Evolutionary conservation across 2,797 vertebrate species (phyloP).

Genomic region (Parauchenoglanis punctatus): DNA sequence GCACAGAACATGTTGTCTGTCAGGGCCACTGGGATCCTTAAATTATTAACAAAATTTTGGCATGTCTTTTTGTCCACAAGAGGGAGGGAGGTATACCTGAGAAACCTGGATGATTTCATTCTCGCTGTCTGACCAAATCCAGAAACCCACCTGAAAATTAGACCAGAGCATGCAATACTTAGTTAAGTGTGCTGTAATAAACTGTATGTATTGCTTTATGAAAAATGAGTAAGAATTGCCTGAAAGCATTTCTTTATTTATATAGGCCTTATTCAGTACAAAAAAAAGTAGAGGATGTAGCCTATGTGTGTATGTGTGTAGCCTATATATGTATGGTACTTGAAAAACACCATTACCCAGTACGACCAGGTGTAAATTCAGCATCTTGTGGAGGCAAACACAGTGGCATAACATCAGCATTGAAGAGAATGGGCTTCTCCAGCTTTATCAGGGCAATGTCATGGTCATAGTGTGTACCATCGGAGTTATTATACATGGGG

Average conservation of each 20-base stretch:
- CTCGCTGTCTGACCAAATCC: constrained; percentile 56
- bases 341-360: constrained; percentile 63
- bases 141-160: constrained; percentile 62
- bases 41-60: rapidly evolving
- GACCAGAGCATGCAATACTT: not conserved
- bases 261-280: not conserved
- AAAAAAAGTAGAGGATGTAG: too few relatives aligned
- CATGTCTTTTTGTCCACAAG: constrained; percentile 62
- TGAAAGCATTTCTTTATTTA: not conserved
- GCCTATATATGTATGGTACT: not conserved
- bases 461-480: constrained; percentile 37
- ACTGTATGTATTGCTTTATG: not conserved
- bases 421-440: constrained; percentile 57
- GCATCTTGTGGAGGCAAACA: constrained; percentile 64
- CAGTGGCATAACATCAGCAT: constrained; percentile 66
- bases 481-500: constrained; percentile 60
- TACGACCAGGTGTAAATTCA: constrained; percentile 8
- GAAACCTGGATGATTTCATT: not conserved
- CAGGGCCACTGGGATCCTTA: constrained; percentile 37
- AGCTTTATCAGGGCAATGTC: constrained; percentile 73
- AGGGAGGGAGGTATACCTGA: constrained; percentile 62
- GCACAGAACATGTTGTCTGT: constrained; percentile 74
- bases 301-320: not conserved
- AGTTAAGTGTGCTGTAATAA: not conserved
- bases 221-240: not conserved